Percentiles rank a stretch among this genome's conserved stretches.
Evolutionary conservation across 64 coral and sea anemone genomes (phyloP).

Genomic region (Stichodactyla helianthus): DNA sequence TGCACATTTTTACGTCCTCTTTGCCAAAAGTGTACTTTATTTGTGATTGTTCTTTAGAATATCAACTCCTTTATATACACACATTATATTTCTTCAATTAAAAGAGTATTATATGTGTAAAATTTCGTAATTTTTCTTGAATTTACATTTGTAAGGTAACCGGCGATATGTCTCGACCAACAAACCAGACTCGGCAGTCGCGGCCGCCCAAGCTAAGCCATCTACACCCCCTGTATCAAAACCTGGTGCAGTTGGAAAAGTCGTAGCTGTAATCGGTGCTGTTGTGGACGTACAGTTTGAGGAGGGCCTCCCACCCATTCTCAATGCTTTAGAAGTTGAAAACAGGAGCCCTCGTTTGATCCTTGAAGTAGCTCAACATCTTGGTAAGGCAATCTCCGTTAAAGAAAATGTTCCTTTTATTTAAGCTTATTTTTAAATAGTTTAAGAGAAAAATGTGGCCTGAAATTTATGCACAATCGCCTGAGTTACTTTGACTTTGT

Average conservation of each 20-base stretch:
- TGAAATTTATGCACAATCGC: too few species aligned
- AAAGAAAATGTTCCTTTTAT: neutral
- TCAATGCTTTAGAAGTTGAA: constrained; percentile 95
- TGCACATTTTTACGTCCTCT: neutral
- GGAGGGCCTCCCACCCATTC: constrained; percentile 88
- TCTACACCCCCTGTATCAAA: constrained; percentile 48
- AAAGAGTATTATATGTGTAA: neutral
- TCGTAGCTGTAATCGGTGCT: constrained; percentile 96
- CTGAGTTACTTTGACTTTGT: too few species aligned
- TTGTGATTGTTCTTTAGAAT: neutral
- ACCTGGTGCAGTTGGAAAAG: constrained; percentile 75
- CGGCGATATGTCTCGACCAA: constrained; percentile 93
- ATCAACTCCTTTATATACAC: neutral
- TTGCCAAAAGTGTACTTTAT: neutral
- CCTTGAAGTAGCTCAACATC: constrained; percentile 97
- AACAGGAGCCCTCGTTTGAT: constrained; percentile 79
- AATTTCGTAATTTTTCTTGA: neutral
- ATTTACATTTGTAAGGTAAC: constrained; percentile 47
- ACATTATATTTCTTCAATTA: neutral
- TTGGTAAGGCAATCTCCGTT: constrained; percentile 49
- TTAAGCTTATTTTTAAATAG: neutral
- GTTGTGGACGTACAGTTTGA: constrained; percentile 99
- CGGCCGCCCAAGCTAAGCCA: constrained; percentile 62
- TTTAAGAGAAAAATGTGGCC: neutral
- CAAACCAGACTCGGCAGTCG: constrained; percentile 82